phyloP scores from a whole-genome alignment of 1,140 invertebrate genomes.

The Gonioctena quinquepunctata region DNA sequence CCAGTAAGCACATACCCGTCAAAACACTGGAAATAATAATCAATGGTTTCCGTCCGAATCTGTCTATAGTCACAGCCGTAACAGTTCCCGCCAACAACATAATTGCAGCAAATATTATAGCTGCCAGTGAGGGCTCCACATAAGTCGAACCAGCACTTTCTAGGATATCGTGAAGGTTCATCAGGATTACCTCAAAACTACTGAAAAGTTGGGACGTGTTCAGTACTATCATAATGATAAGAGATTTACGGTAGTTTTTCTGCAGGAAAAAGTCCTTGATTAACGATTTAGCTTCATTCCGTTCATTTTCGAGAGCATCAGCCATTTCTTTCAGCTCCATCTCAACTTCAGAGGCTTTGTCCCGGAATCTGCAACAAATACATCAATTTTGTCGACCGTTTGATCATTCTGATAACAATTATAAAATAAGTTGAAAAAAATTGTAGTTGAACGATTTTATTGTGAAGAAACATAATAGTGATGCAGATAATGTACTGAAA shows the following conservation, averaged over 20 bases:
- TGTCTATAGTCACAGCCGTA: conserved; percentile 33
- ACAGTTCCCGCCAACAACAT: conserved; percentile 31
- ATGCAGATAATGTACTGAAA: too few species aligned
- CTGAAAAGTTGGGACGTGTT: conserved; percentile 60
- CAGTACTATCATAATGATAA: conserved; percentile 48
- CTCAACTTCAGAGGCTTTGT: conserved; percentile 50
- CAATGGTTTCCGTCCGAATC: conserved; percentile 34
- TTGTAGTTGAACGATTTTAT: too few species aligned
- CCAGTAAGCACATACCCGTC: conserved; percentile 27
- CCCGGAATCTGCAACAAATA: not conserved
- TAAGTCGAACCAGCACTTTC: conserved; percentile 19
- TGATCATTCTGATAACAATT: too few species aligned
- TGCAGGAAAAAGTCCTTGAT: conserved; percentile 26
- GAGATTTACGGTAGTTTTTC: conserved; percentile 30
- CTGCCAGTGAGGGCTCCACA: conserved; percentile 13
- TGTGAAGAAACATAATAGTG: too few species aligned
- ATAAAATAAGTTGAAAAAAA: too few species aligned
- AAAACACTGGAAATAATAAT: conserved; percentile 29
- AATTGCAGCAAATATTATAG: conserved; percentile 33
- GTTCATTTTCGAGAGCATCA: conserved; percentile 21
- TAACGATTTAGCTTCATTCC: conserved; percentile 24
- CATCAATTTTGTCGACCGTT: too few species aligned
- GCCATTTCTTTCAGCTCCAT: conserved; percentile 54
- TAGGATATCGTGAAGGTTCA: conserved; percentile 29
- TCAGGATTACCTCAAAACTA: conserved; percentile 50